These are phyloP conservation scores for Nothocercus julius DNA, from an alignment of 2,113 vertebrate species.

Conservation along the genomic window DNA sequence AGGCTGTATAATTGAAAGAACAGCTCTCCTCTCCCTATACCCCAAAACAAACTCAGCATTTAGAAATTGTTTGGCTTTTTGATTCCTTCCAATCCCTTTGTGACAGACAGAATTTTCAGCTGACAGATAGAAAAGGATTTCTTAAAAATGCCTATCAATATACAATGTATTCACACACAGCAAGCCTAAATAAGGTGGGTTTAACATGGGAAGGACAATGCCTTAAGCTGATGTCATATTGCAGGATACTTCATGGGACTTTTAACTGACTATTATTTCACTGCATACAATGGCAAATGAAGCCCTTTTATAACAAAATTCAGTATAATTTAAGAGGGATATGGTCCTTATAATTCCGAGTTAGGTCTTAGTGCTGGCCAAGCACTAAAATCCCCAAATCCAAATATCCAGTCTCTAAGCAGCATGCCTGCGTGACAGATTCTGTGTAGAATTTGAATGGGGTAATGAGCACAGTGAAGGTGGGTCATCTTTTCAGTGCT, in stretches of 20 bases:
- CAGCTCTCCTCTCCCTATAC: neutral
- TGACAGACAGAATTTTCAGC: slow-evolving; percentile 10
- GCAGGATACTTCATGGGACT: neutral
- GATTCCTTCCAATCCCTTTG: neutral
- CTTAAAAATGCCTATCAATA: neutral
- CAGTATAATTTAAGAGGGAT: neutral
- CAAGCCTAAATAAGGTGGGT: neutral
- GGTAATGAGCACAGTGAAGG: neutral
- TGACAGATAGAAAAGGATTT: neutral
- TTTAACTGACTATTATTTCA: neutral
- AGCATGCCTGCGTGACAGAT: neutral
- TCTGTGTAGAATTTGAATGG: neutral
- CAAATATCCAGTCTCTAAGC: neutral
- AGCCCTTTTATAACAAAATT: neutral
- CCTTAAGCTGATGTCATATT: neutral
- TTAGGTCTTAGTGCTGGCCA: neutral
- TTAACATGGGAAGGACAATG: neutral
- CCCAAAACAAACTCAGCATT: neutral
- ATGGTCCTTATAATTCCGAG: neutral
- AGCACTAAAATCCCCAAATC: neutral
- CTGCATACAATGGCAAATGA: neutral
- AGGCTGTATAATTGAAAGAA: slow-evolving; percentile 27
- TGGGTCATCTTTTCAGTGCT: neutral
- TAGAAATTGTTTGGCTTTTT: slow-evolving; percentile 9
- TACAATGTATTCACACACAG: neutral